phyloP scores from a whole-genome alignment of 2,888 invertebrate species.

The Tipula confusa region DNA sequence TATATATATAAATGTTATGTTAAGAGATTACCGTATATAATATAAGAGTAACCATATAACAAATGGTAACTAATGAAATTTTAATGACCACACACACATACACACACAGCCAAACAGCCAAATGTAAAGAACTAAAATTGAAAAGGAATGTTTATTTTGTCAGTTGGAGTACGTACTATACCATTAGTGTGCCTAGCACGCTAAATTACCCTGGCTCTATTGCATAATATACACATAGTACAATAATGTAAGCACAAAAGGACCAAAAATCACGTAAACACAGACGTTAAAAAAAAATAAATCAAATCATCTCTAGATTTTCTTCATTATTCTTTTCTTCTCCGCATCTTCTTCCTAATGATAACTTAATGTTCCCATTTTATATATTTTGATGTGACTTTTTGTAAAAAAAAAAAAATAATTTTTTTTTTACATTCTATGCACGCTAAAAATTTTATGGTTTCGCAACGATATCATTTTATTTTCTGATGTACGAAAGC shows the following conservation, averaged over 20 bases:
- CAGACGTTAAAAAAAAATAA: conserved; percentile 6
- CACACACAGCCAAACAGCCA: background rate
- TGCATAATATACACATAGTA: background rate
- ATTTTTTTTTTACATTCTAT: background rate
- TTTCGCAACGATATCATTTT: background rate
- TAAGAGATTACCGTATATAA: background rate
- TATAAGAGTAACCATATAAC: background rate
- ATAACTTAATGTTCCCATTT: conserved; percentile 20
- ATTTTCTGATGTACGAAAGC: background rate
- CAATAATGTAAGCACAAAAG: background rate
- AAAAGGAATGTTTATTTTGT: background rate
- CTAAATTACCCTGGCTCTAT: background rate
- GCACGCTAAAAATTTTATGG: conserved; percentile 25
- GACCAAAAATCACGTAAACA: conserved; percentile 12
- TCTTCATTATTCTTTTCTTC: background rate
- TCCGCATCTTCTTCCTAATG: background rate
- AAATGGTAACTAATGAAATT: conserved; percentile 12
- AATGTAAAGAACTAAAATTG: background rate
- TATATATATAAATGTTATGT: too few relatives aligned
- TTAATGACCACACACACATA: background rate
- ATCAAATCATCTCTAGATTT: conserved; percentile 25
- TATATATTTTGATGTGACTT: background rate
- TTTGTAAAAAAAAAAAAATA: background rate
- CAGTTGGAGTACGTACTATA: background rate
- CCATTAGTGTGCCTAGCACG: background rate